A percentile compares a stretch with the other conserved stretches of the same genome.
These are phyloP conservation scores for Drosophila truncata DNA, from an alignment of 1,140 invertebrate species.

Conservation along the genomic window DNA sequence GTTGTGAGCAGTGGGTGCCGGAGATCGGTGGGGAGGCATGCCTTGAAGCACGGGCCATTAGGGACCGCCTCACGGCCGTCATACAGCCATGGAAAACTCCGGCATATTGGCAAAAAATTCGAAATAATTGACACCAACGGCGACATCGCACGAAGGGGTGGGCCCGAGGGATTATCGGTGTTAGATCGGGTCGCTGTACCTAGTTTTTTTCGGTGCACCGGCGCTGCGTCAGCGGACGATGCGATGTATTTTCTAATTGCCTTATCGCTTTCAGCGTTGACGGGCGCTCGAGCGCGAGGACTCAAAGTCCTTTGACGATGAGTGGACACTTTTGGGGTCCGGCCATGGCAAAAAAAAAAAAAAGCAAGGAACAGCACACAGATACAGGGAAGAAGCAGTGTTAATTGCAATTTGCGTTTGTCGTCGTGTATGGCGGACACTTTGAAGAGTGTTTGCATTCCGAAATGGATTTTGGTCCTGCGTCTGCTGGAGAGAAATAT, in stretches of 20 bases:
- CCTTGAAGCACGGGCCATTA: constrained; percentile 64
- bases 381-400: constrained; percentile 34
- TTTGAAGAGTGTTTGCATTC: constrained; percentile 67
- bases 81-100: constrained; percentile 14
- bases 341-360: constrained; percentile 24
- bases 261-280: constrained; percentile 78
- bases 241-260: constrained; percentile 74
- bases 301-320: constrained; percentile 80
- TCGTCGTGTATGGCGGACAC: constrained; percentile 42
- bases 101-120: constrained; percentile 66
- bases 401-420: constrained; percentile 75
- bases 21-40: constrained; percentile 16
- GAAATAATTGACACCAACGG: constrained; percentile 74
- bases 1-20: neutral
- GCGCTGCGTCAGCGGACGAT: constrained; percentile 39
- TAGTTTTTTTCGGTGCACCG: constrained; percentile 46
- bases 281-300: constrained; percentile 60
- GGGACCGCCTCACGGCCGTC: constrained; percentile 25
- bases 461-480: constrained; percentile 66
- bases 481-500: constrained; percentile 63
- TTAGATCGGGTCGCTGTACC: constrained; percentile 21
- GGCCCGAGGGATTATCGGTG: neutral
- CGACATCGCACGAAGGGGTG: neutral
- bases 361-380: constrained; percentile 5
- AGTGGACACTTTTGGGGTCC: constrained; percentile 66